Base-by-base conservation (phyloP, 2,797 vertebrate genomes). In the Holocentrus rufus region DNA sequence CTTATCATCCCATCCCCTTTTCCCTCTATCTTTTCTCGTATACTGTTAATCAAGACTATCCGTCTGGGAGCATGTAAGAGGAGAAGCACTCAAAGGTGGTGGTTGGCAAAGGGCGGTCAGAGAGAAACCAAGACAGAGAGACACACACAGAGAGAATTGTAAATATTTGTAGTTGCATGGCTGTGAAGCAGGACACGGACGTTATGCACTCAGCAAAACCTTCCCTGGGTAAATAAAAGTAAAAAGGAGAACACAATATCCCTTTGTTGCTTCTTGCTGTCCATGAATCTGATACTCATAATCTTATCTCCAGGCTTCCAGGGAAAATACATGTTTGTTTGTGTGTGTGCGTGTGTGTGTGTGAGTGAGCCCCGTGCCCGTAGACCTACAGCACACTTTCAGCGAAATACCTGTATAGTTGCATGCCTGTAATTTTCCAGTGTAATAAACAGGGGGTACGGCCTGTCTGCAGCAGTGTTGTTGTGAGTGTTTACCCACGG, bases 1-100 rank as follows among this genome's bases (percentile, higher is more conserved):
- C 80, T 87, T 78, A 88, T 89, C 76, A 60, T 36, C 73, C 34
- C 72, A 72, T 87, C 69, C 69, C 69, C 66, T 77, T 83, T 58
- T 0, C 46, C 52, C 39, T 64, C 58, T 54, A 30, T 79, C 49
- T 64, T 77, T 74, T 70, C 52, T 71, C 72, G 74, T 61, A 60
- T 39, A 60, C n/a, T 36, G 49, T 79, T 74, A 67, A 82, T 88
- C 66, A 70, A 36, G 50, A 42, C 60, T 67, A 68, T 79, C 64
- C 39, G 39, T 66, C 81, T 83, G 78, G 66, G 67, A 83, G 77
- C 61, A 66, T 80, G 79, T 80, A 84, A 85, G 68, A 71, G 50
- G 74, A 87, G 69, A 82, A 8, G 44, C 7, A 27, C 72, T 60
- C 18, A 1, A 34, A 54, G 50, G 44, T 61, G 56, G 53, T 22